Percentiles rank a stretch among this genome's conserved stretches.
Conservation (phyloP, 2,113 vertebrate species). For the Centropus unirufus region DNA sequence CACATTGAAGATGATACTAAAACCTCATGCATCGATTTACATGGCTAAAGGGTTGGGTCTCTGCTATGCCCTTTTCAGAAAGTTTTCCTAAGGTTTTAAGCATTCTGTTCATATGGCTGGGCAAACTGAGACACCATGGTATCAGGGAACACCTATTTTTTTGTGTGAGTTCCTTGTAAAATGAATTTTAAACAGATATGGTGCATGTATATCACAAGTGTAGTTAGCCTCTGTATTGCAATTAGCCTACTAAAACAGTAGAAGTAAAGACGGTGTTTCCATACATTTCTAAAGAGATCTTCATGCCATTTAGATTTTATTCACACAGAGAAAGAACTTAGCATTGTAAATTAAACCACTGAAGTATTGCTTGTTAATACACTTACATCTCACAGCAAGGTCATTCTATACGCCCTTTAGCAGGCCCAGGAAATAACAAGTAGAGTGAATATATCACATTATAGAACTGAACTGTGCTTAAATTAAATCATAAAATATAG, state of each 20-base stretch:
- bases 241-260: neutral
- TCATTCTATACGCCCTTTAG: neutral
- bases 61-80: neutral
- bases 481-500: neutral
- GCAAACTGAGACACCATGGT: neutral
- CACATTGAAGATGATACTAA: neutral
- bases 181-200: neutral
- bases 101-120: neutral
- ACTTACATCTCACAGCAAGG: neutral
- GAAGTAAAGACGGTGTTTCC: neutral
- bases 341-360: neutral
- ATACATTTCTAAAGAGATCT: neutral
- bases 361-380: neutral
- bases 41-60: neutral
- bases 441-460: conserved; percentile 14
- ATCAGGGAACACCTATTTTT: neutral
- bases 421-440: conserved; percentile 27
- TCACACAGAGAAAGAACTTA: neutral
- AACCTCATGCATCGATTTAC: neutral
- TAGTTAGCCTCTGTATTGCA: neutral
- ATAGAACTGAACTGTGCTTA: conserved; percentile 27
- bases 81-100: neutral
- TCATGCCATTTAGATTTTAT: neutral
- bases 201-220: neutral
- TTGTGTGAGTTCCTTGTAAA: neutral